Percentiles rank a stretch among this genome's conserved stretches.
Evolutionary conservation across 2,113 vertebrate genomes (phyloP).

Genomic region (Terrapene triunguis): DNA sequence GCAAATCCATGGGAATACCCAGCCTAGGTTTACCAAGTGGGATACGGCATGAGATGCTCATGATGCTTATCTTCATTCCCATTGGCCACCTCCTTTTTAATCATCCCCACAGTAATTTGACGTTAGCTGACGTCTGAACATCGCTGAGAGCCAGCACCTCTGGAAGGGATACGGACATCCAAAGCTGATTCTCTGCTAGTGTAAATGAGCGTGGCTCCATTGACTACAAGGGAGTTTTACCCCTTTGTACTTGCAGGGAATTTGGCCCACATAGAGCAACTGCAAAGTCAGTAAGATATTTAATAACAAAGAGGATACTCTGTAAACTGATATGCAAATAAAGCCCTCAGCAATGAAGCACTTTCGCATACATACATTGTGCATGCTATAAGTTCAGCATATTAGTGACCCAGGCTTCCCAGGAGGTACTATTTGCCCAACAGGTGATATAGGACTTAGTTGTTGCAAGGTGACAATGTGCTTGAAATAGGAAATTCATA

Average conservation of each 20-base stretch:
- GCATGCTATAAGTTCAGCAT: background rate
- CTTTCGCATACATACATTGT: background rate
- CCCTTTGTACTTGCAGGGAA: background rate
- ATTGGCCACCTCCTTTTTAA: background rate
- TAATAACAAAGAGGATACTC: constrained; percentile 40
- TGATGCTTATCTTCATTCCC: background rate
- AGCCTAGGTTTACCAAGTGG: background rate
- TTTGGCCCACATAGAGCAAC: background rate
- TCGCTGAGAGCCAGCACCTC: background rate
- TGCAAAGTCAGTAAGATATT: background rate
- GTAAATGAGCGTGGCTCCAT: background rate
- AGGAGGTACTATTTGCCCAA: constrained; percentile 67
- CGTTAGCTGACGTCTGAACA: background rate
- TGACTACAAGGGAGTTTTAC: background rate
- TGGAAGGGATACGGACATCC: background rate
- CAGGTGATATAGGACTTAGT: constrained; percentile 76
- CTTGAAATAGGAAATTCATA: constrained; percentile 79
- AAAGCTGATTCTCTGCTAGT: background rate
- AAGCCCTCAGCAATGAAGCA: constrained; percentile 7
- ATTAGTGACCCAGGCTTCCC: constrained; percentile 49
- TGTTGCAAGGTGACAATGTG: constrained; percentile 73
- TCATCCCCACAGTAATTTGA: background rate
- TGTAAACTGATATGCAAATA: constrained; percentile 51
- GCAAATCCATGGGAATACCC: background rate
- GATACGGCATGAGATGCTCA: background rate